Evolutionary conservation across 1,140 invertebrate genomes (phyloP).

Genomic region (Watersipora subatra): DNA sequence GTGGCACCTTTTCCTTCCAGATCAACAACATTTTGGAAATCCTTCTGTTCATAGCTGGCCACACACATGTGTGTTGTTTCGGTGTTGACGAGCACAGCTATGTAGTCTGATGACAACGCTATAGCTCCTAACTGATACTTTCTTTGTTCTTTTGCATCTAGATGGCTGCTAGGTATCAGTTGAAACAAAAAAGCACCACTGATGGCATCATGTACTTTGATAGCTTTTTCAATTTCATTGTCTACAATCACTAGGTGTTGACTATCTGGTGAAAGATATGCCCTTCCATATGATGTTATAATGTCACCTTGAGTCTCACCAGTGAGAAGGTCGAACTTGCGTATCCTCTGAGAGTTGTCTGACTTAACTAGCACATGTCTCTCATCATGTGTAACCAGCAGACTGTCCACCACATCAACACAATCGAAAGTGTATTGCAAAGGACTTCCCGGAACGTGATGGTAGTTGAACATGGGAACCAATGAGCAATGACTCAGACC

Average conservation of each 20-base stretch:
- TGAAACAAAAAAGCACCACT: conserved; percentile 29
- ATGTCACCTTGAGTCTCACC: conserved; percentile 22
- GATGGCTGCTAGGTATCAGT: conserved; percentile 30
- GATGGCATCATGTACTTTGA: conserved; percentile 29
- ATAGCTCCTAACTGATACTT: conserved; percentile 25
- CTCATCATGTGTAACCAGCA: conserved; percentile 17
- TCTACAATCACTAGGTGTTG: conserved; percentile 28
- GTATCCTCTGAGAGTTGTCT: conserved; percentile 17
- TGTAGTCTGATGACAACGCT: conserved; percentile 20
- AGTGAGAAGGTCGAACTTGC: conserved; percentile 22
- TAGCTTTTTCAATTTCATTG: conserved; percentile 27
- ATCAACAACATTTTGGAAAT: conserved; percentile 24
- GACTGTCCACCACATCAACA: conserved; percentile 14
- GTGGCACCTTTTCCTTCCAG: conserved; percentile 25
- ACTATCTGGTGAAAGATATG: conserved; percentile 27
- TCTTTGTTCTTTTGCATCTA: conserved; percentile 22
- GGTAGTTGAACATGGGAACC: conserved; percentile 31
- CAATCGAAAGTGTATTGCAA: conserved; percentile 23
- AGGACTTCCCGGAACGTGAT: conserved; percentile 27
- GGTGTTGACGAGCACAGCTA: conserved; percentile 25
- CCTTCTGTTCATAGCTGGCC: conserved; percentile 19
- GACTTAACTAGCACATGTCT: conserved; percentile 21
- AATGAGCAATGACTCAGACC: conserved; percentile 27
- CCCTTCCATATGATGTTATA: conserved; percentile 26
- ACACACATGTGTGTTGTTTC: conserved; percentile 31